Base-by-base conservation (phyloP, 2,888 invertebrate genomes). In the Boloria euphrosyne region DNA sequence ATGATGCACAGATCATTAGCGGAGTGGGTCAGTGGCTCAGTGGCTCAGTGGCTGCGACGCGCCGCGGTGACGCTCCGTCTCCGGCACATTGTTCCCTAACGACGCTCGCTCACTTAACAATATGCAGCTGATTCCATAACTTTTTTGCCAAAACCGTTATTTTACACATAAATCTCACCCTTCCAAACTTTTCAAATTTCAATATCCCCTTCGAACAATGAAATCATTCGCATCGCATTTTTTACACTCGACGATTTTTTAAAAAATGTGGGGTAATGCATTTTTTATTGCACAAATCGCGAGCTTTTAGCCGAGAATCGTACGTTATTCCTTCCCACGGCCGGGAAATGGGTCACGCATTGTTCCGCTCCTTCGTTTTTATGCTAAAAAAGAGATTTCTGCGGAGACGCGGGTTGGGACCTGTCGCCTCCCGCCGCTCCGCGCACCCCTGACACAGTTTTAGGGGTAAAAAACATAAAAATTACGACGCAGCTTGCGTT, bases 251-350 rank as follows among this genome's bases (percentile, higher is more conserved):
- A 77, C 75, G 75, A 79, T 80, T 84, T 87, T 89, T 89, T 83
- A 76, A 76, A 81, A 87, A 91, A 90, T 87, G 83, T 92, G 91
- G 91, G 92, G 92, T 92, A 92, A 92, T 92, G 91, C 89, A 86
- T 81, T 92, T 91, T 91, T 91, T 91, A 90, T 89, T 80, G 79
- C 78, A 82, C 82, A 87, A 86, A 78, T 79, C 74, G 79, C 77
- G 76, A 74, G 79, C 75, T 80, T 78, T 75, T 76, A 76, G 78
- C 84, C 84, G 80, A 86, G 86, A 84, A 85, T 77, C 83, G 78
- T 81, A 83, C 88, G 92, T 91, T 91, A 92, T 88, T 90, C 87
- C 86, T 91, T 91, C 92, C 92, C 92, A 92, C 92, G 92, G 89
- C 87, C 80, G 89, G 89, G 90, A 91, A 89, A 83, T 91, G 92